phyloP scores from a whole-genome alignment of 2,113 vertebrate genomes.

The Pristiophorus japonicus region DNA sequence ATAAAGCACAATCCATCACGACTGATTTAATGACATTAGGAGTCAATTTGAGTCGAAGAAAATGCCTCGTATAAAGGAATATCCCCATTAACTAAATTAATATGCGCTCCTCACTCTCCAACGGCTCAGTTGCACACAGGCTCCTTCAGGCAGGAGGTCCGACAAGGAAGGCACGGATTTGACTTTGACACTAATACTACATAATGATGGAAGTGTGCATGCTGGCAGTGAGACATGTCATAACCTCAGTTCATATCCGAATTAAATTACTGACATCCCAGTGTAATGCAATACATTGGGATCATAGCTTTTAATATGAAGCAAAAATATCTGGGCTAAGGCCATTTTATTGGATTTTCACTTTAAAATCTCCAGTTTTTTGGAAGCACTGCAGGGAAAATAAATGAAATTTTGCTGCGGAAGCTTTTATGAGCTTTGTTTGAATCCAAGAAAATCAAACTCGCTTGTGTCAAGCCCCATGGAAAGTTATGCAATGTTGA shows the following conservation, averaged over 20 bases:
- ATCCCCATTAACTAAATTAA: not conserved
- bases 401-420: not conserved
- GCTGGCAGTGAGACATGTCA: not conserved
- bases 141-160: not conserved
- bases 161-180: not conserved
- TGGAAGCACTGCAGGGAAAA: not conserved
- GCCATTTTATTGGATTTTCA: not conserved
- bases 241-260: not conserved
- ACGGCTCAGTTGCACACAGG: not conserved
- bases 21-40: not conserved
- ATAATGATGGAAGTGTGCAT: not conserved
- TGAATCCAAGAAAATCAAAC: not conserved
- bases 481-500: not conserved
- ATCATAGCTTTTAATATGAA: not conserved
- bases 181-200: conserved; percentile 14
- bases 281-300: not conserved
- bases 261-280: not conserved
- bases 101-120: not conserved
- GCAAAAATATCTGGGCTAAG: not conserved
- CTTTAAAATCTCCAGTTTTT: not conserved
- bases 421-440: not conserved
- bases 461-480: not conserved
- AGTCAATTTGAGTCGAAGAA: not conserved
- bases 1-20: not conserved
- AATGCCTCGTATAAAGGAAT: not conserved